Percentiles rank a stretch among this genome's conserved stretches.
These are phyloP conservation scores for Philypnodon macrostomus DNA, from an alignment of 2,797 vertebrate genomes.

Conservation along the genomic window DNA sequence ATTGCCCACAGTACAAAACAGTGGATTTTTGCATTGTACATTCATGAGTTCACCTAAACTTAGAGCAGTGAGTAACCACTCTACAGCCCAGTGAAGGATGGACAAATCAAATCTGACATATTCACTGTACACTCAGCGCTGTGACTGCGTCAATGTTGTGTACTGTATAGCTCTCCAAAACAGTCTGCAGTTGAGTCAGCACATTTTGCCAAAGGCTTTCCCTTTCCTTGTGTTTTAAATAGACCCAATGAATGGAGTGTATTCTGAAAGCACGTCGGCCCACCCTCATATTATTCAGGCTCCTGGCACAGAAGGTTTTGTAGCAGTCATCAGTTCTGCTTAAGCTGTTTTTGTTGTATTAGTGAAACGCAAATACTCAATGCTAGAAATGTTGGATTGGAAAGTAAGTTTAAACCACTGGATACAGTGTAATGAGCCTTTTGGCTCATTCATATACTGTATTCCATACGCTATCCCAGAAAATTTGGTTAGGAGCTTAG, in stretches of 20 bases:
- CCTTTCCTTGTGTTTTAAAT: slow-evolving; percentile 49
- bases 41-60: not conserved
- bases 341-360: slow-evolving; percentile 60
- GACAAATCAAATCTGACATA: slow-evolving; percentile 24
- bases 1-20: too few relatives aligned
- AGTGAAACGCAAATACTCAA: slow-evolving; percentile 54
- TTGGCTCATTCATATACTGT: too few relatives aligned
- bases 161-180: slow-evolving; percentile 38
- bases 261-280: slow-evolving; percentile 59
- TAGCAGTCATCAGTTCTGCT: slow-evolving; percentile 62
- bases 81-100: slow-evolving; percentile 42
- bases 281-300: slow-evolving; percentile 56
- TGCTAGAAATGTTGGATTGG: slow-evolving; percentile 42
- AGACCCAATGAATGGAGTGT: slow-evolving; percentile 51
- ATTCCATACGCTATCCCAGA: too few relatives aligned
- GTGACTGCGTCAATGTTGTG: slow-evolving; percentile 30
- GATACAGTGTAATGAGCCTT: too few relatives aligned
- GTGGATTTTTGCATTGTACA: not conserved
- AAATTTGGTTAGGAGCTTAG: too few relatives aligned
- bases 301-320: slow-evolving; percentile 58
- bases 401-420: too few relatives aligned
- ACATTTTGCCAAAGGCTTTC: slow-evolving; percentile 62
- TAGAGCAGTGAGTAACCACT: not conserved
- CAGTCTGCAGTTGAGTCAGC: slow-evolving; percentile 63
- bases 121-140: slow-evolving; percentile 28